Evolutionary conservation across 2,888 invertebrate species (phyloP), one percentile per base, ranked within the genome.

Genomic region (Thalpophila matura): DNA sequence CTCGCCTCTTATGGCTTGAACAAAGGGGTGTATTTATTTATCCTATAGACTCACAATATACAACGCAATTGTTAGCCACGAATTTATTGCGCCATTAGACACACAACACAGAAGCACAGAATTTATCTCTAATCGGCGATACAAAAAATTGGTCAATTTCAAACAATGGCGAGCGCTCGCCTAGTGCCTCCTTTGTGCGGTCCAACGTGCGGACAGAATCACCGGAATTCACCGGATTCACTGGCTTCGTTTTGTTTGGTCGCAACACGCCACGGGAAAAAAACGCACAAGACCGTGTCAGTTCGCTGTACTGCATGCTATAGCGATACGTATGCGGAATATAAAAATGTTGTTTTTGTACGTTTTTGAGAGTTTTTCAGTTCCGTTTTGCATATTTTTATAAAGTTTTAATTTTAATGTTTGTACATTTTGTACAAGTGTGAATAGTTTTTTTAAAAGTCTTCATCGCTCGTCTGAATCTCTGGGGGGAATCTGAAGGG

Each of bases 221-320:
- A 66, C 74, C 51, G 65, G 57, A 72, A 66, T 68, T 62, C 68
- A 66, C 74, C 51, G 65, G 57, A 72, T 68, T 69, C 79, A 59
- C 58, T 64, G 67, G 73, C 46, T 71, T 83, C 73, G 81, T 83
- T 85, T 86, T 86, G 80, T 86, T 83, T 67, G 71, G 65, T 71
- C 77, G 75, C 72, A 74, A 54, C 74, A 74, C 79, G 56, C 62
- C 50, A 76, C 67, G 72, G 61, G 70, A 74, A 55, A 79, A 83
- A 80, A 64, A 64, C 50, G 37, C 27, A 50, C 27, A 55, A 40
- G 62, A 59, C 51, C 55, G 58, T 59, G 70, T 73, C 56, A 59
- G 58, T 37, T 26, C 66, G 74, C 72, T 64, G 58, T 65, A 58
- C 72, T 64, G 58, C 66, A 58, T 22, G 46, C 45, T 62, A 49